These are phyloP conservation scores for Camelus dromedarius DNA, from an alignment of 2,113 vertebrate species.

Conservation along the genomic window DNA sequence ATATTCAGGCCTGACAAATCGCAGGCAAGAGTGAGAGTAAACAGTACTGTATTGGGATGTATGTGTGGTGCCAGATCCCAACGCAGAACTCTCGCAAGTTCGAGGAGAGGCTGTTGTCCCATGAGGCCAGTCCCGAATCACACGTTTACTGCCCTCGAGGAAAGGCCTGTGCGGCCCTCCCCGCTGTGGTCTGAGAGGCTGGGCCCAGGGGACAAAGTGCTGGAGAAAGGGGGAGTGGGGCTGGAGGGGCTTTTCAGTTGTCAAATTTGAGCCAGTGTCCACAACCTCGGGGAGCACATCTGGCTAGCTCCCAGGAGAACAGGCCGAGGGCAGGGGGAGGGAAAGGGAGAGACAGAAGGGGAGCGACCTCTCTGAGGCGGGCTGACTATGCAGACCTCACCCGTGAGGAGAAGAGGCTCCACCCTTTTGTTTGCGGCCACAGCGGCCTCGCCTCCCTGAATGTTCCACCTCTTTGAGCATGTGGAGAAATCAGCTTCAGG, in stretches of 20 bases:
- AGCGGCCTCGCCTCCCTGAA: neutral
- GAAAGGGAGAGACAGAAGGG: neutral
- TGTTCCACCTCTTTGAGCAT: neutral
- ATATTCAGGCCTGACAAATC: neutral
- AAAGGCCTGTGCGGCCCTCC: neutral
- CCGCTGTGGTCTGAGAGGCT: too few species aligned
- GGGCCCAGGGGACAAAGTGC: neutral
- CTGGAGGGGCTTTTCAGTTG: neutral
- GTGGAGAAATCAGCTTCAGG: neutral
- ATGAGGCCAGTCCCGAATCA: neutral
- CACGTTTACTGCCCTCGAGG: neutral
- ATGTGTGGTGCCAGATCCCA: neutral
- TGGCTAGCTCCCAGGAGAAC: neutral
- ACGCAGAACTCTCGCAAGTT: neutral
- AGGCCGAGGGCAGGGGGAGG: neutral
- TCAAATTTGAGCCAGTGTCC: neutral
- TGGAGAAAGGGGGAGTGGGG: too few species aligned
- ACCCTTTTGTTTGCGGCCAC: accelerated
- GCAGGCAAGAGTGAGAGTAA: too few species aligned
- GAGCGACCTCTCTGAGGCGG: neutral
- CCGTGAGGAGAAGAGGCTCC: too few species aligned
- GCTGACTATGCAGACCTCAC: neutral
- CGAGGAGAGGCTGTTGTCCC: neutral
- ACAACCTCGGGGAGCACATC: neutral
- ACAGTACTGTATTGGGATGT: neutral